A percentile compares a stretch with the other conserved stretches of the same genome.
Evolutionary conservation across 1,140 invertebrate genomes (phyloP).

Genomic region (Zophobas atratus): DNA sequence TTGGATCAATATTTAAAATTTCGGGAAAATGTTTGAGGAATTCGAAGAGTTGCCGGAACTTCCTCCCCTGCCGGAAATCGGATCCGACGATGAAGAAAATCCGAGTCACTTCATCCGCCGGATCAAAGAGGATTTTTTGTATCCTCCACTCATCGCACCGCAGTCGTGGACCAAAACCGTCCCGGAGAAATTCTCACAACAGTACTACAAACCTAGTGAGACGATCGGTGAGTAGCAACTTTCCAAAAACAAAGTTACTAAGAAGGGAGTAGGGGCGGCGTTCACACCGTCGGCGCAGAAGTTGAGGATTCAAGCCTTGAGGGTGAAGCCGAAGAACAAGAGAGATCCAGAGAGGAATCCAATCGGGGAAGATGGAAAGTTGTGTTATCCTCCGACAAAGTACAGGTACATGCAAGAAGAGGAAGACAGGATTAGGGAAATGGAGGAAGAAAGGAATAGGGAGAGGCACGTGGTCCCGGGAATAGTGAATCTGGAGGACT

Average conservation of each 20-base stretch:
- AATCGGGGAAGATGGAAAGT: conserved; percentile 64
- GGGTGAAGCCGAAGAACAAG: conserved; percentile 66
- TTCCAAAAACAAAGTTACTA: neutral
- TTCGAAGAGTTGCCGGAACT: conserved; percentile 57
- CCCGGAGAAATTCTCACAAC: conserved; percentile 72
- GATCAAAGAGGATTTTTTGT: conserved; percentile 66
- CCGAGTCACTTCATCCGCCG: conserved; percentile 62
- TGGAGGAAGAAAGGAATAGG: conserved; percentile 49
- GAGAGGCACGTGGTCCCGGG: conserved; percentile 61
- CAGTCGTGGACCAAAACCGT: conserved; percentile 74
- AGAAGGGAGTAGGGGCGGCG: conserved; percentile 59
- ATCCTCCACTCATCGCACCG: conserved; percentile 71
- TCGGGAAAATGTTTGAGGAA: conserved; percentile 49
- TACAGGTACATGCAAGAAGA: conserved; percentile 60
- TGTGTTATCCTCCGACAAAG: conserved; percentile 68
- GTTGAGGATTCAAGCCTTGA: conserved; percentile 71
- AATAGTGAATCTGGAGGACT: conserved; percentile 71
- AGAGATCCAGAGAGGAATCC: conserved; percentile 24
- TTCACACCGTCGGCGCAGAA: conserved; percentile 73
- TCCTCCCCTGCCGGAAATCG: conserved; percentile 67
- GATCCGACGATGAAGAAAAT: conserved; percentile 65
- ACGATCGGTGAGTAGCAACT: conserved; percentile 70
- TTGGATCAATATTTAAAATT: conserved; percentile 19
- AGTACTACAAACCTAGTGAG: conserved; percentile 76
- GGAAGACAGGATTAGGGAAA: conserved; percentile 54